phyloP scores from a whole-genome alignment of 2,113 vertebrate species.

The Chaenogobius annularis region DNA sequence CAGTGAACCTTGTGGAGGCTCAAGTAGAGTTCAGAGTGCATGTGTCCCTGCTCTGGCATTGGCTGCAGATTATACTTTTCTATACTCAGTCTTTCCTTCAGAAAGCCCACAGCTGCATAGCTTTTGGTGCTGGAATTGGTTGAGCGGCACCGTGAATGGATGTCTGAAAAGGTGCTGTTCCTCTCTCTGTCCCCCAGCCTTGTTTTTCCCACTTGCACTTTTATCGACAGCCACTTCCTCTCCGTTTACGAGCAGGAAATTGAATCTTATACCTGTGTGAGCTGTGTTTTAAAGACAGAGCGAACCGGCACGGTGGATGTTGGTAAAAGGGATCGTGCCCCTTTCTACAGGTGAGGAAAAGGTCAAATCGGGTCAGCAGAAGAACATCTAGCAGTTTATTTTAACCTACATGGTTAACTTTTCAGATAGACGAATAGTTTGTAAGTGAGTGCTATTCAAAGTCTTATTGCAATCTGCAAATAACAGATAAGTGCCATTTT shows the following conservation, averaged over 20 bases:
- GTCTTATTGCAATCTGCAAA: too few relatives aligned
- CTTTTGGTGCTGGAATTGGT: slow-evolving; percentile 60
- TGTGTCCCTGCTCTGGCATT: slow-evolving; percentile 42
- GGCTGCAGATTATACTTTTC: slow-evolving; percentile 52
- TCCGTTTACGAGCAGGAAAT: slow-evolving; percentile 26
- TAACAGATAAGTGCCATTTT: too few relatives aligned
- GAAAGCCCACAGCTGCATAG: slow-evolving; percentile 48
- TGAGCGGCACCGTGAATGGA: slow-evolving; percentile 62
- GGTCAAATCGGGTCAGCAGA: slow-evolving; percentile 4
- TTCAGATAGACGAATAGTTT: neutral
- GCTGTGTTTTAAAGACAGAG: slow-evolving; percentile 36
- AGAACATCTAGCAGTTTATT: neutral
- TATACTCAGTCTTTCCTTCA: slow-evolving; percentile 68
- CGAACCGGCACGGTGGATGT: slow-evolving; percentile 13
- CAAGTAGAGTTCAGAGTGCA: slow-evolving; percentile 63
- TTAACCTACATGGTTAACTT: neutral
- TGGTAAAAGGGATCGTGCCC: slow-evolving; percentile 27
- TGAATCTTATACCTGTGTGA: slow-evolving; percentile 30
- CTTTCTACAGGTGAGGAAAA: slow-evolving; percentile 18
- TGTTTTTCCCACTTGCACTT: slow-evolving; percentile 24
- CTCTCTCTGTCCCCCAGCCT: slow-evolving; percentile 31
- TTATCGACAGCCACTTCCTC: slow-evolving; percentile 27
- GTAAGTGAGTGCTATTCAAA: too few relatives aligned
- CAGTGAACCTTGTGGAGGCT: slow-evolving; percentile 36
- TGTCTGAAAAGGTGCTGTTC: slow-evolving; percentile 54